A percentile compares a stretch with the other conserved stretches of the same genome.
Evolutionary conservation across 2,888 invertebrate genomes (phyloP).

Genomic region (Cheiracanthium punctorium): DNA sequence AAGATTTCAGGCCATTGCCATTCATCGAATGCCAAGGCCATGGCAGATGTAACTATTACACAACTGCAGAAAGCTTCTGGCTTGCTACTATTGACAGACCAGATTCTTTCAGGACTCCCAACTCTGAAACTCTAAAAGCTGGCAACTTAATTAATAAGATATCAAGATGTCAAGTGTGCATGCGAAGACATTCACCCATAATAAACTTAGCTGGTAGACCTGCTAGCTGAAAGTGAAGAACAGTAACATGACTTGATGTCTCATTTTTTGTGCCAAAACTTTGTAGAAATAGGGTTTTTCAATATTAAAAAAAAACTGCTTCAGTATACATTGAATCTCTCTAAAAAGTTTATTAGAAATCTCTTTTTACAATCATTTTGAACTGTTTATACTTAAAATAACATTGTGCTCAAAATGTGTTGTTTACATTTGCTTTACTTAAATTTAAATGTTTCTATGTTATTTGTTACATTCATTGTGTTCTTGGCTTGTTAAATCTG

Average conservation of each 20-base stretch:
- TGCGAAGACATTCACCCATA: conserved; percentile 55
- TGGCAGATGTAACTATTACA: conserved; percentile 95
- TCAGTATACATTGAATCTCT: no score
- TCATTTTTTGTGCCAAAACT: conserved; percentile 1
- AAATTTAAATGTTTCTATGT: no score
- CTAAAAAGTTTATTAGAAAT: no score
- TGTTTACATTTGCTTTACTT: no score
- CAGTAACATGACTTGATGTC: neutral
- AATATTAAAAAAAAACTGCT: no score
- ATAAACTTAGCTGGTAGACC: conserved; percentile 34
- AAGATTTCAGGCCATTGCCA: conserved; percentile 93
- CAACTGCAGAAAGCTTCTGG: conserved; percentile 96
- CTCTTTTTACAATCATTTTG: no score
- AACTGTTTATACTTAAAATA: no score
- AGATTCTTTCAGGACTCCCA: conserved; percentile 80
- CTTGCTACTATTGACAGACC: conserved; percentile 89
- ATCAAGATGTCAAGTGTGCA: conserved; percentile 72
- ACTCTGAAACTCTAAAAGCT: conserved; percentile 70
- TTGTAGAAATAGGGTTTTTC: no score
- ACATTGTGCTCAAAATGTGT: no score
- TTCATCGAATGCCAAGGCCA: conserved; percentile 97
- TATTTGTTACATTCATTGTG: no score
- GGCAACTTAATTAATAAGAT: conserved; percentile 69
- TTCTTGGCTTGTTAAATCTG: no score
- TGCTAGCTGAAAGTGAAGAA: conserved; percentile 7